Base-by-base conservation (phyloP, 2,797 vertebrate genomes). In the Poliocrania exsul region DNA sequence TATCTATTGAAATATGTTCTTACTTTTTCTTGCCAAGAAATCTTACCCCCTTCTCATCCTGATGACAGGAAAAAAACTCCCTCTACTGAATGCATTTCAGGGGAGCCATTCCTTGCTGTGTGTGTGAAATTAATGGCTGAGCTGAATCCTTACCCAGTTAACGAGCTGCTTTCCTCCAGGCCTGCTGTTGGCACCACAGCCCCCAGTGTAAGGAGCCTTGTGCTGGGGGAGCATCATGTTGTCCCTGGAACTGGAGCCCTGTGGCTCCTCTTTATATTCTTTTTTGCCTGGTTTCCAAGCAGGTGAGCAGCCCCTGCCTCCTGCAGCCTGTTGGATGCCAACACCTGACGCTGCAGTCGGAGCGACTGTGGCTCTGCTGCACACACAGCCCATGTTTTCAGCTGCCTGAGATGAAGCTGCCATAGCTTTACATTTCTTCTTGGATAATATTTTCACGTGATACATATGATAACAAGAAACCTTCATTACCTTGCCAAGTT, bases 1-100 rank as follows among this genome's bases (percentile, higher is more conserved):
- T 95, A 92, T 95, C 95, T 96, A 49, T 82, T 95, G 89, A 96
- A 97, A 94, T 95, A 95, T 96, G 89, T 90, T 96, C 95, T 92
- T 93, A 66, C 80, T 95, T 95, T 90, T 92, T 71, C 93, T 86
- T 95, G 92, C 95, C 95, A 96, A 91, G 89, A 95, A 90, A 97
- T 95, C 95, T 94, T 96, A 94, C 91, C 89, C 95, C 87, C 49
- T 94, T 94, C 88, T 95, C 64, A 56, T 93, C 90, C 73, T 88
- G 85, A 86, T 93, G 93, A 93, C 87, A 94, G 92, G 28, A 50
- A 88, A 91, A 90, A 94, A 78, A 2, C 71, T 96, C 81, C 81
- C 60, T 91, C 56, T 75, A 33, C 89, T 69, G 80, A 90, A 88
- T 77, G 82, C 80, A 67, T 90, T 91, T 96, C 77, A 92, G 71